Percentiles rank a stretch among this genome's conserved stretches.
Evolutionary conservation across 2,888 invertebrate genomes (phyloP).

Genomic region (Xanthia icteritia): DNA sequence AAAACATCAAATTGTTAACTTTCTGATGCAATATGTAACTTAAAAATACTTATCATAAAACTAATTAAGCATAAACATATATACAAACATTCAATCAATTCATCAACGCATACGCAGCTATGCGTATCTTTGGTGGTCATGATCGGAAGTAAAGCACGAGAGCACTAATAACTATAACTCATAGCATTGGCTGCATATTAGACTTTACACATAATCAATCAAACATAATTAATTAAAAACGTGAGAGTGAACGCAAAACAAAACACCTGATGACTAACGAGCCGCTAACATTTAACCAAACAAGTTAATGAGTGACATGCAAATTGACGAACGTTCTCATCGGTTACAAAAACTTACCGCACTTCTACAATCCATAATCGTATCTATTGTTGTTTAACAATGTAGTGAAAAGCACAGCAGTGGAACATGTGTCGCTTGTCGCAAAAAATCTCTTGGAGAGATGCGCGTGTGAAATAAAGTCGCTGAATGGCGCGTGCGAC

Average conservation of each 20-base stretch:
- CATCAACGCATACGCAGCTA: background rate
- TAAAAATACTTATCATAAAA: background rate
- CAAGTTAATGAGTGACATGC: constrained; percentile 59
- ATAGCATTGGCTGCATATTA: constrained; percentile 23
- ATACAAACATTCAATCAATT: background rate
- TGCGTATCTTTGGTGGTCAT: background rate
- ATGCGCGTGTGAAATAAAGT: constrained; percentile 77
- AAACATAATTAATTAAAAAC: constrained; percentile 42
- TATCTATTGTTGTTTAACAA: constrained; percentile 79
- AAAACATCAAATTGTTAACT: background rate
- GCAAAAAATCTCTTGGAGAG: constrained; percentile 71
- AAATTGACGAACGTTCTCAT: constrained; percentile 66
- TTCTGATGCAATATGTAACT: constrained; percentile 5
- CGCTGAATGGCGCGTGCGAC: constrained; percentile 61
- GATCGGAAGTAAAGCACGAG: background rate
- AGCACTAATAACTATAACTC: background rate
- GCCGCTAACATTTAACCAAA: constrained; percentile 43
- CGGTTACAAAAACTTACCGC: constrained; percentile 81
- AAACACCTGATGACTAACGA: constrained; percentile 45
- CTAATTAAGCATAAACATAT: background rate
- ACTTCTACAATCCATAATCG: constrained; percentile 84
- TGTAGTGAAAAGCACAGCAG: constrained; percentile 83
- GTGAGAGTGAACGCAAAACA: constrained; percentile 45
- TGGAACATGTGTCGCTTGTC: constrained; percentile 63
- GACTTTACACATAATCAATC: constrained; percentile 24